Conservation (phyloP, 64 coral and sea anemone genomes). For the Astreopora myriophthalma region DNA sequence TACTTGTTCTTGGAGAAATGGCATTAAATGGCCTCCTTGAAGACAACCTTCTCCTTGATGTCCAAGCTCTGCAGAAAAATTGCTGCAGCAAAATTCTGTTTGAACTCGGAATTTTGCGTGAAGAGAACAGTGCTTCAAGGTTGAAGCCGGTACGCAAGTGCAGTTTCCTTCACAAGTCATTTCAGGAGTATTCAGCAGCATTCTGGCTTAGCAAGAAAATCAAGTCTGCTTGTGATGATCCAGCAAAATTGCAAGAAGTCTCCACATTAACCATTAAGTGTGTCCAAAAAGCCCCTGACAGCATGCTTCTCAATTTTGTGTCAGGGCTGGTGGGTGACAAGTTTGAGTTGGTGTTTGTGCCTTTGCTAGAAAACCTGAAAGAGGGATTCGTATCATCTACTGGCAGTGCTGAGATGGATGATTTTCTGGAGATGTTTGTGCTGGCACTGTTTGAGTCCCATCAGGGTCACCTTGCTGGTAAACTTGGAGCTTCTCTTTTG, state of each 20-base stretch:
- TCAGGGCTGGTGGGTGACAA: conserved; percentile 45
- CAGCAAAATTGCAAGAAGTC: conserved; percentile 44
- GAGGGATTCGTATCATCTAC: not conserved
- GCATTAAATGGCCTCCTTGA: conserved; percentile 53
- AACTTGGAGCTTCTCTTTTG: conserved; percentile 45
- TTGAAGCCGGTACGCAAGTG: conserved; percentile 63
- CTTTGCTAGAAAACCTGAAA: conserved; percentile 56
- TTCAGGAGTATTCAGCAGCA: conserved; percentile 57
- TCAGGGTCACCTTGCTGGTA: conserved; percentile 46
- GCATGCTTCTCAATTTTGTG: conserved; percentile 56
- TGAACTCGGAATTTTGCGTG: conserved; percentile 55
- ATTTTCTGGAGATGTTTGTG: conserved; percentile 39
- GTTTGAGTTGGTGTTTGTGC: conserved; percentile 40
- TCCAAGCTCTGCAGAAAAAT: conserved; percentile 25
- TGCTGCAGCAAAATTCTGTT: conserved; percentile 41
- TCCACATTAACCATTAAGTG: conserved; percentile 35
- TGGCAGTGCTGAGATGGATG: not conserved
- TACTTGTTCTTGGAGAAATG: conserved; percentile 58
- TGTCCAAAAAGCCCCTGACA: conserved; percentile 22
- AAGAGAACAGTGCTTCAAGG: conserved; percentile 68
- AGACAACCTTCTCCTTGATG: conserved; percentile 65
- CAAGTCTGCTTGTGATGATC: conserved; percentile 33
- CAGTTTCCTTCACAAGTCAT: conserved; percentile 70
- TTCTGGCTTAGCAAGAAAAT: conserved; percentile 55
- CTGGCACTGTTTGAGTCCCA: conserved; percentile 72